Evolutionary conservation across 30 jellyfish, hydroid and myxozoan species (phyloP), one percentile per base, ranked within the genome.

Genomic region (Rhopilema esculentum): DNA sequence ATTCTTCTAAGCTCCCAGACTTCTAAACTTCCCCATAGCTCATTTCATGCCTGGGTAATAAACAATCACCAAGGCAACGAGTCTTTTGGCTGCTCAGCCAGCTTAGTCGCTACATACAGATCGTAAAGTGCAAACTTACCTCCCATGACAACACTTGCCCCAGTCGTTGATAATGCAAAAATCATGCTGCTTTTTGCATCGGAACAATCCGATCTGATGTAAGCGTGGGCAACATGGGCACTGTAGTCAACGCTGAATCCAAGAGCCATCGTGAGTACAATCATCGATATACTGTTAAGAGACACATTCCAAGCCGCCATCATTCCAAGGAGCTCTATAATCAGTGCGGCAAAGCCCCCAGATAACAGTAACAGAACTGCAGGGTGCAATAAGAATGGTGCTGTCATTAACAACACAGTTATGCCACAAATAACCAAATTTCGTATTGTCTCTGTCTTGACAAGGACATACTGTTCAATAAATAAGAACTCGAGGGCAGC

Each of bases 181-280:
- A 62, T 65, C 33, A 80, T 71, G 52, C 91, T 72, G 49, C 49
- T 49, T 57, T 76, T 71, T 0, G 88, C 21, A 2, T 51, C 50
- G 17, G 30, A 49, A 6, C 76, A 77, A 63, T 66, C 68, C 12
- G 95, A 87, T 6, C 86, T 87, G 23, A 77, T 85, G 57, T 57
- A 75, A 22, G 95, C 90, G 66, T 77, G 95, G 31, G 91, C 90
- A 20, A 87, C 81, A 27, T 87, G 95, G 7, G 95, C 95, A 67
- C 95, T 87, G 91, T 87, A 87, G 52, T 87, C 95, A 32, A 87
- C 91, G n/a, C 90, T 31, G 72, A 87, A 87, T 0, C 95, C 95
- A 48, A 87, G 66, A 9, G 95, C 85, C 95, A 87, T 87, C 18
- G 85, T 67, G 0, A 87, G 75, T 16, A 75, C 71, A 0, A 87